phyloP scores from a whole-genome alignment of 2,888 invertebrate genomes.

The Polydrusus tereticollis region DNA sequence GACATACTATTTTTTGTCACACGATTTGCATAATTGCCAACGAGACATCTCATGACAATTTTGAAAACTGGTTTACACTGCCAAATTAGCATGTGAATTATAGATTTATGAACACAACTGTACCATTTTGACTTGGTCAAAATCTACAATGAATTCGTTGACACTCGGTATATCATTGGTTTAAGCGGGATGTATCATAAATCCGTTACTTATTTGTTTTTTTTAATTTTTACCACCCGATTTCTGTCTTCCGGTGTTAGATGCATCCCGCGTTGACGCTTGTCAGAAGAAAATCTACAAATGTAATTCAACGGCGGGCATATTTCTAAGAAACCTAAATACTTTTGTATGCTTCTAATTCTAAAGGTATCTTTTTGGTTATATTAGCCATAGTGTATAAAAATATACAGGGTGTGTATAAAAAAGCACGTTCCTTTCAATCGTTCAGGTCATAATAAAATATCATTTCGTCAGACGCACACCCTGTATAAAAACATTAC shows the following conservation, averaged over 20 bases:
- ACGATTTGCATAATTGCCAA: too few species aligned
- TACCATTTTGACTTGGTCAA: not conserved
- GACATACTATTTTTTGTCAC: too few species aligned
- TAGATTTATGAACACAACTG: too few species aligned
- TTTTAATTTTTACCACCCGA: not conserved
- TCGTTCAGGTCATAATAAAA: too few species aligned
- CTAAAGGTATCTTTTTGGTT: constrained; percentile 9
- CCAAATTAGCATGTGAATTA: too few species aligned
- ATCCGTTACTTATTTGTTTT: not conserved
- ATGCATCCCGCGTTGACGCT: not conserved
- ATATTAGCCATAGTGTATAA: constrained; percentile 1
- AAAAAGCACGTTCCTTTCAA: not conserved
- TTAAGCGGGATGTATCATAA: constrained; percentile 1
- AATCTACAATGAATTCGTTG: not conserved
- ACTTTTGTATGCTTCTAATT: constrained; percentile 13
- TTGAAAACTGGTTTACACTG: too few species aligned
- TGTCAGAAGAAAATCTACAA: not conserved
- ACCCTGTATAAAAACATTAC: constrained; percentile 26
- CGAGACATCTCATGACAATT: too few species aligned
- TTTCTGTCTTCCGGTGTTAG: not conserved
- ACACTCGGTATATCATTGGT: not conserved
- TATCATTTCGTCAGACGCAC: not conserved
- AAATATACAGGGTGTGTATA: constrained; percentile 16
- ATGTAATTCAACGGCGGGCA: not conserved
- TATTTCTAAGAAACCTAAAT: not conserved